These are phyloP conservation scores for Daboia siamensis DNA, from an alignment of 2,113 vertebrate species.

Conservation along the genomic window DNA sequence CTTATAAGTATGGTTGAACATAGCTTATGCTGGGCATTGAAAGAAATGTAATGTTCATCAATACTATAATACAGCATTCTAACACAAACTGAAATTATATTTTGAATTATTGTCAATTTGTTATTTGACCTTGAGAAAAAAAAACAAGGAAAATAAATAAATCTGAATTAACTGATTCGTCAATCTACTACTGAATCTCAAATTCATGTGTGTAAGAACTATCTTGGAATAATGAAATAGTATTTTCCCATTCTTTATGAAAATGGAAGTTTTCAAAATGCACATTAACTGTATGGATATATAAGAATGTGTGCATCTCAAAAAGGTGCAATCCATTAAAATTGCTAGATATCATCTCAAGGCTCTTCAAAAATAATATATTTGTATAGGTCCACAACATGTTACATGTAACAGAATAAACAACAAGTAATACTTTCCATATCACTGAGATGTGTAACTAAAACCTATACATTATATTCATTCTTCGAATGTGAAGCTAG, in stretches of 20 bases:
- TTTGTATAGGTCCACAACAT: neutral
- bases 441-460: neutral
- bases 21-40: neutral
- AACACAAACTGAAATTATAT: neutral
- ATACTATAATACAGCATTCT: neutral
- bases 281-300: neutral
- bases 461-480: neutral
- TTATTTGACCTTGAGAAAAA: neutral
- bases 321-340: neutral
- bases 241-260: neutral
- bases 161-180: neutral
- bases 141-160: neutral
- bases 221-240: neutral
- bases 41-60: neutral
- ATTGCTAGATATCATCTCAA: neutral
- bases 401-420: neutral
- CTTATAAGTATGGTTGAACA: neutral
- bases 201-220: neutral
- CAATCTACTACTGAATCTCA: neutral
- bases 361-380: neutral
- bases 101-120: conserved; percentile 7
- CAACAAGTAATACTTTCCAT: neutral
- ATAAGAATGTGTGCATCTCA: neutral
- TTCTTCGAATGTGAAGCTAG: neutral
- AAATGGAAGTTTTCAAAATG: neutral